Conservation (phyloP, 2,113 vertebrate genomes). For the Odobenus rosmarus region DNA sequence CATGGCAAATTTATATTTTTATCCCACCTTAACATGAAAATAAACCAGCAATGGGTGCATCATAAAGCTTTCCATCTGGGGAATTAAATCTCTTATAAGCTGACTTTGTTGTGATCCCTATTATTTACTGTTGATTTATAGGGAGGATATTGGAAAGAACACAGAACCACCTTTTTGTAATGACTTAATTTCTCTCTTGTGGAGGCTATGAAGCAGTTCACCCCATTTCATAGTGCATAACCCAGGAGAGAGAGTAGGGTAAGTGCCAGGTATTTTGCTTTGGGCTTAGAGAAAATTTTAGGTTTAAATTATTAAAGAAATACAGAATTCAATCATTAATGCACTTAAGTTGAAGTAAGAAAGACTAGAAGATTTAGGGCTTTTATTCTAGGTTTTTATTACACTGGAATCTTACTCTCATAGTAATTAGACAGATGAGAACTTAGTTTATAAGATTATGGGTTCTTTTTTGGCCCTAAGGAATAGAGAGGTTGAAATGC, state of each 20-base stretch:
- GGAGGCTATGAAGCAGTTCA: not conserved
- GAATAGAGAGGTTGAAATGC: not conserved
- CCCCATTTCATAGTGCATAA: not conserved
- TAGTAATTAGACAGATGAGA: not conserved
- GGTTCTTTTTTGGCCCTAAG: not conserved
- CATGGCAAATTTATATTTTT: not conserved
- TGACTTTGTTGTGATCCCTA: conserved; percentile 39
- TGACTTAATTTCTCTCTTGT: conserved; percentile 12
- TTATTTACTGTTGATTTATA: conserved; percentile 48
- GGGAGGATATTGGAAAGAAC: conserved; percentile 2
- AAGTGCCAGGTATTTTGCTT: conserved; percentile 19
- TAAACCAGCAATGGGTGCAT: conserved; percentile 48
- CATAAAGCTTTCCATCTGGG: conserved; percentile 30
- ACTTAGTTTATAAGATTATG: not conserved
- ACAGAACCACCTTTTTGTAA: not conserved
- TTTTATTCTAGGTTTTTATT: conserved; percentile 35
- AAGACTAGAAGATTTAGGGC: not conserved
- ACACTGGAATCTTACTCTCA: not conserved
- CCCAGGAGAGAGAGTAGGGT: not conserved
- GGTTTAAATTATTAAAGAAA: conserved; percentile 26
- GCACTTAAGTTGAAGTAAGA: not conserved
- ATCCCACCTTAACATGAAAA: conserved; percentile 41
- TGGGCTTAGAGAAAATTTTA: not conserved
- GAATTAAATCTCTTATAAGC: conserved; percentile 28
- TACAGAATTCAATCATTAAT: not conserved